A percentile compares a stretch with the other conserved stretches of the same genome.
Evolutionary conservation across 35 echinoderm and acorn worm genomes (phyloP).

Genomic region (Apostichopus californicus): DNA sequence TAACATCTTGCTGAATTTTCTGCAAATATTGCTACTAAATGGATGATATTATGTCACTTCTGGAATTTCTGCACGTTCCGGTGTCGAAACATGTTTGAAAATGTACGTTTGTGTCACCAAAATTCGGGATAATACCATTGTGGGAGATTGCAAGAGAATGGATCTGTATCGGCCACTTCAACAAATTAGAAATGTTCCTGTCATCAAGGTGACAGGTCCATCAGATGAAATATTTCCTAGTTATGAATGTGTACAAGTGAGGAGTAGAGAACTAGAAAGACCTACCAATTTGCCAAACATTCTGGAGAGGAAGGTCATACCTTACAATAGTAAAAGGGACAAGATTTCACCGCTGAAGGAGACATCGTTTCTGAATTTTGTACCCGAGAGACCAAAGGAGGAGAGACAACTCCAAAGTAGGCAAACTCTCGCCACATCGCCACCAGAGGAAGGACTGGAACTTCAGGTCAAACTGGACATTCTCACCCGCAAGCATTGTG

Average conservation of each 20-base stretch:
- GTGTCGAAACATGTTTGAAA: background rate
- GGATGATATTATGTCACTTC: too few relatives aligned
- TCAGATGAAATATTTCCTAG: background rate
- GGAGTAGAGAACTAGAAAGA: background rate
- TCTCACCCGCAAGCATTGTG: slow-evolving; percentile 22
- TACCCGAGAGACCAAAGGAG: slow-evolving; percentile 9
- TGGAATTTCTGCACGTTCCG: too few relatives aligned
- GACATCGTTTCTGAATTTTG: slow-evolving; percentile 44
- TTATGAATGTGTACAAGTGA: slow-evolving; percentile 15
- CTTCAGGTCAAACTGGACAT: slow-evolving; percentile 31
- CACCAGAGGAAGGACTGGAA: slow-evolving; percentile 11
- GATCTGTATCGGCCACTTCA: background rate
- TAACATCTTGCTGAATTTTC: too few relatives aligned
- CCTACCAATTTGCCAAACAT: slow-evolving; percentile 1
- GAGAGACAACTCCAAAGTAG: background rate
- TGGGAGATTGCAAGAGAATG: background rate
- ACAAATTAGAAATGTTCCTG: background rate
- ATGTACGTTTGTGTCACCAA: slow-evolving; percentile 50
- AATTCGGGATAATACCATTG: background rate
- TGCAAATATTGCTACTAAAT: too few relatives aligned
- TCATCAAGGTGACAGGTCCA: slow-evolving; percentile 8
- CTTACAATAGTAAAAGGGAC: background rate
- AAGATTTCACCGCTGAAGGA: slow-evolving; percentile 30
- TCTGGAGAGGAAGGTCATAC: background rate
- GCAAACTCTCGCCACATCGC: background rate